phyloP scores from a whole-genome alignment of 2,113 vertebrate genomes.

The Caracal caracal region DNA sequence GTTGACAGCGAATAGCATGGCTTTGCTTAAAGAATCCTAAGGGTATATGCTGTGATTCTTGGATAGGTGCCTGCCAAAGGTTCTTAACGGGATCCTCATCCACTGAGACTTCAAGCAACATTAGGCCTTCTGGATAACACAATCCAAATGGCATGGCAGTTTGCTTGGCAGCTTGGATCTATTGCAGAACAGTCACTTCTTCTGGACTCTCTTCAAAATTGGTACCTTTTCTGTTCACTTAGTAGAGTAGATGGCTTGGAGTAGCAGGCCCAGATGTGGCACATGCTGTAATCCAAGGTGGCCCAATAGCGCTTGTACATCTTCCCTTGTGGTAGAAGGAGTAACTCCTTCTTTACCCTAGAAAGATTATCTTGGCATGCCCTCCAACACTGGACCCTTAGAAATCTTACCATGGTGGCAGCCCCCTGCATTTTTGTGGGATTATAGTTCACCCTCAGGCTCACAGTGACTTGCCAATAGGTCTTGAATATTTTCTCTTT shows the following conservation, averaged over 20 bases:
- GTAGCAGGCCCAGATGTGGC: neutral
- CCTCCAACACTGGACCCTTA: neutral
- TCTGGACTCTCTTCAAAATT: neutral
- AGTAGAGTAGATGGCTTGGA: neutral
- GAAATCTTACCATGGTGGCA: neutral
- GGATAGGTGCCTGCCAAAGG: neutral
- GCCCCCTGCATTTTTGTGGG: neutral
- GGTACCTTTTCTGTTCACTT: neutral
- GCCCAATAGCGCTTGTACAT: no score
- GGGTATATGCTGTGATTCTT: neutral
- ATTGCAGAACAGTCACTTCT: neutral
- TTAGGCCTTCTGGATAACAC: neutral
- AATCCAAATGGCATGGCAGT: neutral
- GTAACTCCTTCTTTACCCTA: neutral
- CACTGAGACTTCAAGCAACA: neutral
- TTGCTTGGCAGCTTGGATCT: neutral
- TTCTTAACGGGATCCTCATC: neutral
- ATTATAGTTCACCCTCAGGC: neutral
- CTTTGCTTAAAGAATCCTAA: neutral
- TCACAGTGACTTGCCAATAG: neutral
- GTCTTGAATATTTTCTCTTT: neutral
- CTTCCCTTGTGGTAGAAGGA: neutral
- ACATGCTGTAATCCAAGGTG: neutral
- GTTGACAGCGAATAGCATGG: neutral
- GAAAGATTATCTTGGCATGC: neutral